A percentile compares a stretch with the other conserved stretches of the same genome.
These are phyloP conservation scores for Borostomias antarcticus DNA, from an alignment of 2,797 vertebrate species.

Conservation along the genomic window DNA sequence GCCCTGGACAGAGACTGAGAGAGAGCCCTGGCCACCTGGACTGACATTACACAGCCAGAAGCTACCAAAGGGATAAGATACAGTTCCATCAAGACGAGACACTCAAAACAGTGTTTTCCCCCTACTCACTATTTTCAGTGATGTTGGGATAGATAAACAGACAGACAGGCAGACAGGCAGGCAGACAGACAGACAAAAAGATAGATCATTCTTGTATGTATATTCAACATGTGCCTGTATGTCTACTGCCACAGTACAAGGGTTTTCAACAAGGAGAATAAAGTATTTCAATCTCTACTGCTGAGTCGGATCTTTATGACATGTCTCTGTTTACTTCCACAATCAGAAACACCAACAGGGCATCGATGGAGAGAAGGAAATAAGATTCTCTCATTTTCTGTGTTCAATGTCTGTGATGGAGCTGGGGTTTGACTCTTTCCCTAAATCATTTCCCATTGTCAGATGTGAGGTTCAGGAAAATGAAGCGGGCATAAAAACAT, in stretches of 20 bases:
- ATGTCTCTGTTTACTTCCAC: not conserved
- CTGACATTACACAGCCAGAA: not conserved
- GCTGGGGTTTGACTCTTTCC: not conserved
- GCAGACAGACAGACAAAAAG: no score
- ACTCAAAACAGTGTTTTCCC: not conserved
- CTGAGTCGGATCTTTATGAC: not conserved
- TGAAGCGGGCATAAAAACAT: not conserved
- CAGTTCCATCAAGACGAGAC: not conserved
- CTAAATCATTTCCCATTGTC: not conserved
- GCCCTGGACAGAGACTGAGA: constrained; percentile 74
- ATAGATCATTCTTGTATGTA: no score
- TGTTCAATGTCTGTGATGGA: not conserved
- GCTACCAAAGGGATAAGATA: not conserved
- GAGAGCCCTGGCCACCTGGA: not conserved
- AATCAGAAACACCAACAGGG: not conserved
- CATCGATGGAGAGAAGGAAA: not conserved
- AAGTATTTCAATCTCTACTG: not conserved
- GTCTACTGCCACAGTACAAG: not conserved
- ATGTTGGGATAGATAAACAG: no score
- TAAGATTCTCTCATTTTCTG: not conserved
- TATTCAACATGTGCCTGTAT: not conserved
- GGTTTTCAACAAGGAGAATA: not conserved
- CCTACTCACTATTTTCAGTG: not conserved
- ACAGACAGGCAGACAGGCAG: no score
- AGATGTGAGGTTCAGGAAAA: not conserved